phyloP scores from a whole-genome alignment of 1,140 invertebrate species.

The Steinernema khuongi region DNA sequence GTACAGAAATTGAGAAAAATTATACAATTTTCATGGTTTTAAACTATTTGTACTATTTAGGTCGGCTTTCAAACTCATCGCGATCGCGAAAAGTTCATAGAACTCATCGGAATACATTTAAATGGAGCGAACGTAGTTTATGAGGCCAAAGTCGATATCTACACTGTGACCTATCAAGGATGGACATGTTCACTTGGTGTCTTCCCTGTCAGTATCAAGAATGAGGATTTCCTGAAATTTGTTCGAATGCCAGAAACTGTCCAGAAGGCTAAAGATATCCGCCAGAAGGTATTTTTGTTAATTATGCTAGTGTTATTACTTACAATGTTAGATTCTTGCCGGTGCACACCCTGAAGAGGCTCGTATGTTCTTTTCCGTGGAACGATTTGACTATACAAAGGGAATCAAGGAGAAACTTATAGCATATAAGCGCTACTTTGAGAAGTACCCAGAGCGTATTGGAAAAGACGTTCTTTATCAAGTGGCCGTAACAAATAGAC shows the following conservation, averaged over 20 bases:
- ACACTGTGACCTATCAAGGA: conserved; percentile 55
- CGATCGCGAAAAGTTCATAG: conserved; percentile 51
- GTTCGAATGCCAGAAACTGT: conserved; percentile 45
- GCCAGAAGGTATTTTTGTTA: conserved; percentile 40
- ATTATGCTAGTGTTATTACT: conserved; percentile 25
- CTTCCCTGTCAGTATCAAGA: conserved; percentile 57
- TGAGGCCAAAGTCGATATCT: conserved; percentile 50
- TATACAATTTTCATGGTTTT: conserved; percentile 18
- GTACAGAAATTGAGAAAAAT: background rate
- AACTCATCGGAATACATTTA: conserved; percentile 48
- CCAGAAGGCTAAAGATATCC: conserved; percentile 46
- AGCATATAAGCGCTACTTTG: conserved; percentile 52
- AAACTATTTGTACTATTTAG: conserved; percentile 32
- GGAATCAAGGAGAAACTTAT: conserved; percentile 55
- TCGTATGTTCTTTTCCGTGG: conserved; percentile 58
- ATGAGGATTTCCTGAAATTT: conserved; percentile 55
- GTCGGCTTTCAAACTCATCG: conserved; percentile 58
- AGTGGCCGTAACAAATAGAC: conserved; percentile 55
- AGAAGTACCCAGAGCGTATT: conserved; percentile 52
- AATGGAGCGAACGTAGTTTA: conserved; percentile 43
- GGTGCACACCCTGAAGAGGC: conserved; percentile 45
- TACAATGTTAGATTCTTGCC: conserved; percentile 46
- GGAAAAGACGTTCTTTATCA: conserved; percentile 57
- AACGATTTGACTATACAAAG: conserved; percentile 58
- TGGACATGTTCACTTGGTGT: conserved; percentile 57